Percentiles rank a stretch among this genome's conserved stretches.
phyloP scores from a whole-genome alignment of 2,797 vertebrate genomes.

The Spinus olivaceus region DNA sequence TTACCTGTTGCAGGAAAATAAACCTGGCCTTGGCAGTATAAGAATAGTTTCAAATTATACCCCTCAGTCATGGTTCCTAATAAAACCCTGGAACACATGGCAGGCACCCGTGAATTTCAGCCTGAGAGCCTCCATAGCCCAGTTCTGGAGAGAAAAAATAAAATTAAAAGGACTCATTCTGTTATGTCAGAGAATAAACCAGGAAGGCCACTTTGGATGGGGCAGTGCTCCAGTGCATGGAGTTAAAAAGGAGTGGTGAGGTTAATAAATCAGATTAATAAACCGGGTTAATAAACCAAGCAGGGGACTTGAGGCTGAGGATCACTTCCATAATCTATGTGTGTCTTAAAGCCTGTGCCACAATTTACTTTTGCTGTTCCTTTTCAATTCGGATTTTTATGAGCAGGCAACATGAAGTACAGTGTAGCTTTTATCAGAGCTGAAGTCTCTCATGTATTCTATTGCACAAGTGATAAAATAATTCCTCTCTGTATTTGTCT shows the following conservation, averaged over 20 bases:
- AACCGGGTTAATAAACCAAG: not conserved
- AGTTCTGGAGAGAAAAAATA: not conserved
- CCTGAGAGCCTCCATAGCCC: not conserved
- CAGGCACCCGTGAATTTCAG: not conserved
- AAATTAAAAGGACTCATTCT: not conserved
- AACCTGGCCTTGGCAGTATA: conserved; percentile 5
- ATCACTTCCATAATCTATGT: rapidly evolving
- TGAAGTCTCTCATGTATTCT: not conserved
- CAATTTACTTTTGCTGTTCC: not conserved
- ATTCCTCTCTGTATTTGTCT: not conserved
- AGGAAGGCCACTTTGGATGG: not conserved
- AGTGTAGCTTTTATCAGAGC: not conserved
- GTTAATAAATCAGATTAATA: not conserved
- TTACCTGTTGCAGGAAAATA: conserved; percentile 39
- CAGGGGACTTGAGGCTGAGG: not conserved
- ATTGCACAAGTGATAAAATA: not conserved
- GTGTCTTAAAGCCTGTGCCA: not conserved
- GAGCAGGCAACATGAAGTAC: not conserved
- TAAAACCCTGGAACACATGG: not conserved
- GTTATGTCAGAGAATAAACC: not conserved
- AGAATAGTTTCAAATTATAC: conserved; percentile 18
- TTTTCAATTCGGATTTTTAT: not conserved
- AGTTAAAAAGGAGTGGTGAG: not conserved
- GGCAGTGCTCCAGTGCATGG: not conserved
- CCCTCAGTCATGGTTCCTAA: not conserved